phyloP scores from a whole-genome alignment of 2,113 vertebrate species.

The Psittacula cyanocephala region DNA sequence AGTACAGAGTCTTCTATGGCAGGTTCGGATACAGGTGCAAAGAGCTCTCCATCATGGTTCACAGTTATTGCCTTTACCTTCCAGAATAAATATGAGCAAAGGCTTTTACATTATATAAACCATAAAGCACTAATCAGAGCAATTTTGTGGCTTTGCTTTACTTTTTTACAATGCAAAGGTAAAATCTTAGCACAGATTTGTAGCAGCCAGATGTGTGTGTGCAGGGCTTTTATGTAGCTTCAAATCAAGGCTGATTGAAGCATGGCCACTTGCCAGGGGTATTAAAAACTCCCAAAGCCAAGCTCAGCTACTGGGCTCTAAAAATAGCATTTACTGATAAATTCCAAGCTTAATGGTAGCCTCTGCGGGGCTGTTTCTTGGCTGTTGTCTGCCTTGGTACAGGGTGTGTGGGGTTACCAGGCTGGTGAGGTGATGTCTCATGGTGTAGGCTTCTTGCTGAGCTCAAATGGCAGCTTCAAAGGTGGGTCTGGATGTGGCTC shows the following conservation, averaged over 20 bases:
- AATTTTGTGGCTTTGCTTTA: slow-evolving; percentile 56
- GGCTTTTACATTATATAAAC: slow-evolving; percentile 31
- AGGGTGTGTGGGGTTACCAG: background rate
- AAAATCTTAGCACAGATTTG: background rate
- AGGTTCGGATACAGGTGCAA: background rate
- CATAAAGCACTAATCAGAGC: slow-evolving; percentile 30
- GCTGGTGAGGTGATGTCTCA: background rate
- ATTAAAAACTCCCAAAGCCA: background rate
- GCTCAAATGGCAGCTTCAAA: background rate
- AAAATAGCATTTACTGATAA: slow-evolving; percentile 1
- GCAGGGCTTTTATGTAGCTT: slow-evolving; percentile 2
- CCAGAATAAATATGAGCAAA: background rate
- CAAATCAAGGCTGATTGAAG: background rate
- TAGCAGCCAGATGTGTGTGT: background rate
- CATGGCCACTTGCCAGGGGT: slow-evolving; percentile 21
- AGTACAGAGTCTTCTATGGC: background rate
- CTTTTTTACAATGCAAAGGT: slow-evolving; percentile 8
- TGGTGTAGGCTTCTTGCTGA: background rate
- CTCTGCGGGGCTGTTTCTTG: background rate
- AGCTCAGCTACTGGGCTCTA: slow-evolving; percentile 12
- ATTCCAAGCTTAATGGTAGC: background rate
- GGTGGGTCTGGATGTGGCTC: background rate
- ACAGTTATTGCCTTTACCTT: background rate
- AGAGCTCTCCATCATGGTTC: background rate
- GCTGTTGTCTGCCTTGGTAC: background rate